These are phyloP conservation scores for Irena cyanogastra DNA, from an alignment of 2,113 vertebrate genomes.

Conservation along the genomic window DNA sequence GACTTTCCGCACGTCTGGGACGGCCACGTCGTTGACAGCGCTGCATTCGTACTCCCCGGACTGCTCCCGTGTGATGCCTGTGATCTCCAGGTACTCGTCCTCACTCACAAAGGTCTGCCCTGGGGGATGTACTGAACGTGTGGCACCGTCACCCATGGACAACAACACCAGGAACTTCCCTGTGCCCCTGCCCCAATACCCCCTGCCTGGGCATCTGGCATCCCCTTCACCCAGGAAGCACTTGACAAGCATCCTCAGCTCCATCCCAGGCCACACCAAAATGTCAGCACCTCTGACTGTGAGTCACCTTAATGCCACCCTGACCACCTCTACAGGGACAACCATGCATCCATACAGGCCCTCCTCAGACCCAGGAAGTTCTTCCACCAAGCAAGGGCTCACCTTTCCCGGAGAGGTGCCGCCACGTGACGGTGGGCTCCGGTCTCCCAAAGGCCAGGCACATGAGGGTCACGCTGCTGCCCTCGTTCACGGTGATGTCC, in stretches of 20 bases:
- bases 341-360: rapidly evolving
- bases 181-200: rapidly evolving
- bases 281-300: background rate
- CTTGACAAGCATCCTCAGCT: background rate
- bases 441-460: constrained; percentile 93
- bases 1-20: constrained; percentile 84
- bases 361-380: rapidly evolving
- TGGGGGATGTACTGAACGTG: background rate
- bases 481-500: constrained; percentile 92
- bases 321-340: rapidly evolving
- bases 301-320: rapidly evolving
- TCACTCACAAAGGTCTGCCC: constrained; percentile 86
- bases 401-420: constrained; percentile 88
- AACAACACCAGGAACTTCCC: too few relatives aligned
- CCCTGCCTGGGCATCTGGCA: rapidly evolving
- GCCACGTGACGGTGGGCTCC: constrained; percentile 90
- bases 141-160: background rate
- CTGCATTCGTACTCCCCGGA: constrained; percentile 95
- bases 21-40: constrained; percentile 88
- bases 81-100: constrained; percentile 92
- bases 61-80: constrained; percentile 88
- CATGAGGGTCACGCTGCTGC: constrained; percentile 89
- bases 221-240: background rate
- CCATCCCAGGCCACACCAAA: rapidly evolving
- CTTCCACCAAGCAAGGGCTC: background rate